A percentile compares a stretch with the other conserved stretches of the same genome.
These are phyloP conservation scores for Hippocampus abdominalis DNA, from an alignment of 2,113 vertebrate species.

Conservation along the genomic window DNA sequence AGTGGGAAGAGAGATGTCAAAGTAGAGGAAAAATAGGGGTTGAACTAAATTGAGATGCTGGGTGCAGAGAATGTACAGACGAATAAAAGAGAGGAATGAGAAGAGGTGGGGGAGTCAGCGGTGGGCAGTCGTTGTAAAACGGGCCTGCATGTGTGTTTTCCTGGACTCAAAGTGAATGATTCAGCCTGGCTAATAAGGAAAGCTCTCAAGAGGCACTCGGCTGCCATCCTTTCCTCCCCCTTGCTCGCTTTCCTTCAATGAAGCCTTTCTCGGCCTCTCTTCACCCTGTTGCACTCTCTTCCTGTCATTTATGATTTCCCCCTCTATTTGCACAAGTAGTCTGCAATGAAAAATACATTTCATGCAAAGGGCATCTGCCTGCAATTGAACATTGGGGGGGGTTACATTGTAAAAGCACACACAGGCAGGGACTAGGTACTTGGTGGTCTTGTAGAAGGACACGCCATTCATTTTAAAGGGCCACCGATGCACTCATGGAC, in stretches of 20 bases:
- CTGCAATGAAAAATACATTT: slow-evolving; percentile 62
- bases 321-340: slow-evolving; percentile 63
- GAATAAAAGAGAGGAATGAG: slow-evolving; percentile 42
- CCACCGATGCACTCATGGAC: not conserved
- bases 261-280: slow-evolving; percentile 47
- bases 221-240: slow-evolving; percentile 49
- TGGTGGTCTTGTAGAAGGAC: slow-evolving; percentile 27
- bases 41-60: slow-evolving; percentile 30
- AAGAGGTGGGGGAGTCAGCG: slow-evolving; percentile 28
- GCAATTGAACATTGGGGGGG: not conserved
- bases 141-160: slow-evolving; percentile 49
- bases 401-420: slow-evolving; percentile 41
- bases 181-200: slow-evolving; percentile 63
- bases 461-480: not conserved
- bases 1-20: slow-evolving; percentile 29
- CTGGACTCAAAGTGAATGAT: slow-evolving; percentile 48
- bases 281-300: slow-evolving; percentile 41
- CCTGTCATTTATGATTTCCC: slow-evolving; percentile 63
- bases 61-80: slow-evolving; percentile 40
- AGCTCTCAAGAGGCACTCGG: slow-evolving; percentile 63
- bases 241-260: slow-evolving; percentile 48
- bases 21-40: slow-evolving; percentile 13
- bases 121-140: slow-evolving; percentile 25
- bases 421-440: slow-evolving; percentile 14
- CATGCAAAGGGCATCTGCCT: slow-evolving; percentile 54